Evolutionary conservation across 2,888 invertebrate genomes (phyloP).

Genomic region (Nasonia oneida): DNA sequence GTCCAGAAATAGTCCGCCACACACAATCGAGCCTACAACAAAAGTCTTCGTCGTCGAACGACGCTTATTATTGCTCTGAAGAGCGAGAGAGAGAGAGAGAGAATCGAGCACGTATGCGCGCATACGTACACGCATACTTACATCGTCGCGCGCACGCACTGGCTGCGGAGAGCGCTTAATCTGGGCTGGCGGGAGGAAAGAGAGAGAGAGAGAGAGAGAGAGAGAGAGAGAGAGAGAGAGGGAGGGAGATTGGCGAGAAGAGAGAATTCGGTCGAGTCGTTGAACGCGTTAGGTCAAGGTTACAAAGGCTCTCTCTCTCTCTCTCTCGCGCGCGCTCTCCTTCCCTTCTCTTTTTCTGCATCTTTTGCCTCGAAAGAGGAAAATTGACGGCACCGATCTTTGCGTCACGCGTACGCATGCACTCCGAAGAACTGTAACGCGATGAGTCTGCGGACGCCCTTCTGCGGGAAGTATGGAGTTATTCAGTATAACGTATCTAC

Average conservation of each 20-base stretch:
- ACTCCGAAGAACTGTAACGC: background rate
- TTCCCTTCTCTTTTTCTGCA: slow-evolving; percentile 63
- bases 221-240: background rate
- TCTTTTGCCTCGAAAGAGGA: slow-evolving; percentile 54
- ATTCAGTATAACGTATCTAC: slow-evolving; percentile 9
- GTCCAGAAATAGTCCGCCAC: background rate
- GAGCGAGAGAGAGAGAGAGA: background rate
- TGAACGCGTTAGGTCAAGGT: slow-evolving; percentile 63
- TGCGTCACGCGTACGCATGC: slow-evolving; percentile 29
- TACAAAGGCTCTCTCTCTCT: slow-evolving; percentile 57
- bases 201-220: background rate
- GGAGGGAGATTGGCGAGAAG: background rate
- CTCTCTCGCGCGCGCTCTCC: slow-evolving; percentile 9
- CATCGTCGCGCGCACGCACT: slow-evolving; percentile 7
- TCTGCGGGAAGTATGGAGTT: slow-evolving; percentile 1
- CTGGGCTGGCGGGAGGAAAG: slow-evolving; percentile 53
- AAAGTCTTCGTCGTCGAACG: background rate
- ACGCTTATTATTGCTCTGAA: background rate
- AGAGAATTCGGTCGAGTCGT: slow-evolving; percentile 64
- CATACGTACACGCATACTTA: background rate
- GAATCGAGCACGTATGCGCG: too few species aligned
- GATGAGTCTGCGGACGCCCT: slow-evolving; percentile 18
- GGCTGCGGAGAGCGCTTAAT: slow-evolving; percentile 32
- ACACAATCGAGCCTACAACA: background rate
- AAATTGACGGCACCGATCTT: slow-evolving; percentile 40